Conservation (phyloP, 2,113 vertebrate genomes). For the Ameiurus melas region DNA sequence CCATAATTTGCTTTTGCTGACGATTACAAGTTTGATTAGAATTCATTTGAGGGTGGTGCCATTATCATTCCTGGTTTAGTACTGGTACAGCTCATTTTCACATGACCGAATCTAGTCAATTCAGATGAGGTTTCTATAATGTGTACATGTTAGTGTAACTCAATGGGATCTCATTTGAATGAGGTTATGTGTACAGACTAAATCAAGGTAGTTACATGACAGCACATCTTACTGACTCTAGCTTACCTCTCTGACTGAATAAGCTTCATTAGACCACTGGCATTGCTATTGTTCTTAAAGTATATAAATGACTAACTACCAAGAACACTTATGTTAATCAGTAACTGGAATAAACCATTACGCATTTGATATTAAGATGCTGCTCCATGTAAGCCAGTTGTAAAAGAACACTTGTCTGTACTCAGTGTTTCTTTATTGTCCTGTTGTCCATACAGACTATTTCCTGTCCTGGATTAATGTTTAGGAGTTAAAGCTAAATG, state of each 20-base stretch:
- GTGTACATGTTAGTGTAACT: neutral
- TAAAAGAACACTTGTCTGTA: constrained; percentile 40
- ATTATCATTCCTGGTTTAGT: constrained; percentile 24
- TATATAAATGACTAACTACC: constrained; percentile 53
- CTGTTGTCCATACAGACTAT: constrained; percentile 32
- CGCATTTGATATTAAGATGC: constrained; percentile 61
- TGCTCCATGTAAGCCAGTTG: constrained; percentile 40
- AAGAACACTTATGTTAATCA: constrained; percentile 60
- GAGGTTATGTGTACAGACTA: constrained; percentile 4
- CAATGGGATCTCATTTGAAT: neutral
- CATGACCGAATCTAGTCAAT: neutral
- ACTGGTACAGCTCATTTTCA: constrained; percentile 13
- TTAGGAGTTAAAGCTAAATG: constrained; percentile 59
- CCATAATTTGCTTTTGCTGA: constrained; percentile 60
- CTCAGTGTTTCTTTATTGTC: constrained; percentile 48
- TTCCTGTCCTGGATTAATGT: constrained; percentile 54
- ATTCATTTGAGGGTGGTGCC: constrained; percentile 33
- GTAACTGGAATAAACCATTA: constrained; percentile 56
- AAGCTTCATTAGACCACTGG: constrained; percentile 12
- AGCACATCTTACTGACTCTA: neutral
- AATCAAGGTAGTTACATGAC: neutral
- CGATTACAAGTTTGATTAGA: constrained; percentile 48
- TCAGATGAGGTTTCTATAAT: neutral
- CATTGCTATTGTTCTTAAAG: neutral
- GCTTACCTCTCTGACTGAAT: neutral